phyloP scores from a whole-genome alignment of 1,140 invertebrate species.

The Sycophaga agraensis region DNA sequence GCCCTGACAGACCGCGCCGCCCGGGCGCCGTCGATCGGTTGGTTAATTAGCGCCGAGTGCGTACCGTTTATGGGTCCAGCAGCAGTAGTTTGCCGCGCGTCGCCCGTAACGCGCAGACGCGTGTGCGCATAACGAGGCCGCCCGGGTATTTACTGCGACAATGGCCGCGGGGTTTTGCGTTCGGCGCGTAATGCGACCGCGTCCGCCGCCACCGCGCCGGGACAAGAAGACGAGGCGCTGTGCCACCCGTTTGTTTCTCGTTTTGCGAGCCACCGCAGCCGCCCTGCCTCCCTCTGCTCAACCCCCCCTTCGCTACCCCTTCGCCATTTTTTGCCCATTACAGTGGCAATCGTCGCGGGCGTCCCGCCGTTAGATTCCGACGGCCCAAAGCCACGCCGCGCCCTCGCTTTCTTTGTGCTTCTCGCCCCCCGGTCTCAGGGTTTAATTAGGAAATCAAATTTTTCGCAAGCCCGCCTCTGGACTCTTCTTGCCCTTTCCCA shows the following conservation, averaged over 20 bases:
- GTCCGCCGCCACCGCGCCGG: constrained; percentile 10
- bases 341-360: not conserved
- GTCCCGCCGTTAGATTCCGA: not conserved
- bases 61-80: constrained; percentile 37
- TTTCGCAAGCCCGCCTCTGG: too few relatives aligned
- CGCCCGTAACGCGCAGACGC: constrained; percentile 15
- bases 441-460: constrained; percentile 27
- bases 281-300: not conserved
- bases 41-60: constrained; percentile 30
- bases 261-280: not conserved
- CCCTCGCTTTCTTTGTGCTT: not conserved
- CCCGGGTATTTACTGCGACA: constrained; percentile 42
- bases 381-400: not conserved
- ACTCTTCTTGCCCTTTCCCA: too few relatives aligned
- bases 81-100: constrained; percentile 37
- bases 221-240: constrained; percentile 34
- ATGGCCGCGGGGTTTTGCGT: constrained; percentile 38
- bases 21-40: not conserved
- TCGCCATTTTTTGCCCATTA: constrained; percentile 17
- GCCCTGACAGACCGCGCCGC: not conserved
- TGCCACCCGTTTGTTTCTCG: constrained; percentile 18
- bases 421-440: too few relatives aligned
- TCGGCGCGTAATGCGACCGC: constrained; percentile 37
- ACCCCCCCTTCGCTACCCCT: not conserved
- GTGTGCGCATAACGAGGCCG: not conserved